Evolutionary conservation across 2,888 invertebrate genomes (phyloP).

Genomic region (Archaeoteleia sp.): DNA sequence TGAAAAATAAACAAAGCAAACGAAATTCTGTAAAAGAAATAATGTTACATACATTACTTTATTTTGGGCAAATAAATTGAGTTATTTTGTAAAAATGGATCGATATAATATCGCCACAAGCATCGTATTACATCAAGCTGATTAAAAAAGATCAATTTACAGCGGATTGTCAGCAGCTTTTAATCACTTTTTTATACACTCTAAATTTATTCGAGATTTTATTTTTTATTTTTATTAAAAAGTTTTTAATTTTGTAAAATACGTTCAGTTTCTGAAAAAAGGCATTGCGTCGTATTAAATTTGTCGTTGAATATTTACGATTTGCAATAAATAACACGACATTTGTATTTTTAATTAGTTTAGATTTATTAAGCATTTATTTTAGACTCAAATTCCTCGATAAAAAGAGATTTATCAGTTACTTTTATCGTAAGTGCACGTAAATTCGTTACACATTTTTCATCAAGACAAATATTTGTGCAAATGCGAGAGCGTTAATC

Average conservation of each 20-base stretch:
- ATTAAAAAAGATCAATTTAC: conserved; percentile 28
- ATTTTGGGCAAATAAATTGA: conserved; percentile 24
- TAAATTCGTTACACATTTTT: conserved; percentile 15
- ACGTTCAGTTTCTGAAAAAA: too few species aligned
- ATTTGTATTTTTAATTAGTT: too few species aligned
- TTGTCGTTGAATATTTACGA: too few species aligned
- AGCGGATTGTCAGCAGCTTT: conserved; percentile 12
- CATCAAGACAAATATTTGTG: conserved; percentile 34
- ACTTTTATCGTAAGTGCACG: conserved; percentile 24
- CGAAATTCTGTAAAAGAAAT: too few species aligned
- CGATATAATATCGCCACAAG: conserved; percentile 18
- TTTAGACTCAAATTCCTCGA: neutral
- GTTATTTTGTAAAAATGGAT: conserved; percentile 11
- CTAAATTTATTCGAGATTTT: conserved; percentile 14
- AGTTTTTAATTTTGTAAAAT: too few species aligned
- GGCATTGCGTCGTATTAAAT: too few species aligned
- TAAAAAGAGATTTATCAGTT: conserved; percentile 4
- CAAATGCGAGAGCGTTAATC: conserved; percentile 34
- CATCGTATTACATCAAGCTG: conserved; percentile 22
- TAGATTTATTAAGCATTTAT: too few species aligned
- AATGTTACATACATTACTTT: too few species aligned
- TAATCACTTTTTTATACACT: conserved; percentile 21
- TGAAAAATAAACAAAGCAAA: too few species aligned
- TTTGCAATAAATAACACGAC: too few species aligned
- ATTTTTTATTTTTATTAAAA: neutral